phyloP scores from a whole-genome alignment of 2,113 vertebrate genomes.

The Tauraco erythrolophus region DNA sequence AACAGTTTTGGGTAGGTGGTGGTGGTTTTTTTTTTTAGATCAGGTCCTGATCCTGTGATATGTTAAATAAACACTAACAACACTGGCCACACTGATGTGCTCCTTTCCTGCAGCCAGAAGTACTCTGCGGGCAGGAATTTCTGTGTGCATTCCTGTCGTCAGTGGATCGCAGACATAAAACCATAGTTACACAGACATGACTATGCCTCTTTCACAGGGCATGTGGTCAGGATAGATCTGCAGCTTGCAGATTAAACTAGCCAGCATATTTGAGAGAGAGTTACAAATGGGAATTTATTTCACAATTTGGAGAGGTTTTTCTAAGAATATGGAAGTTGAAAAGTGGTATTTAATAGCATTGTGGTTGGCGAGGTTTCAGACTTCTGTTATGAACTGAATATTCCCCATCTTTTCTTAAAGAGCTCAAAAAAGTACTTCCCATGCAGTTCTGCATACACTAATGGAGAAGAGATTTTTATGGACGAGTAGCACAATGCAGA shows the following conservation, averaged over 20 bases:
- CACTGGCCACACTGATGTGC: neutral
- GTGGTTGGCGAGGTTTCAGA: neutral
- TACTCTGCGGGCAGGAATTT: neutral
- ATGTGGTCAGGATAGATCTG: neutral
- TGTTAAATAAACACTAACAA: neutral
- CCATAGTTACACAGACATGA: neutral
- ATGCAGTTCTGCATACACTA: neutral
- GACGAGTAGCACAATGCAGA: neutral
- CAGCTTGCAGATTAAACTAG: neutral
- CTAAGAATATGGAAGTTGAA: neutral
- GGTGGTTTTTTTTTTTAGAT: neutral
- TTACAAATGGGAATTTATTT: neutral
- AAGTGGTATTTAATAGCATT: neutral
- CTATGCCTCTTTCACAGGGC: neutral
- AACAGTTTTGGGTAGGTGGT: neutral
- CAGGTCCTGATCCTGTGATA: neutral
- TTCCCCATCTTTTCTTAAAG: neutral
- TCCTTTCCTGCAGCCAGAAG: neutral
- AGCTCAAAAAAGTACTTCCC: neutral
- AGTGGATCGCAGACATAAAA: neutral
- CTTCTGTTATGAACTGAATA: neutral
- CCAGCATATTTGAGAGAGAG: neutral
- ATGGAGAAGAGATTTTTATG: neutral
- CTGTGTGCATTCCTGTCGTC: neutral
- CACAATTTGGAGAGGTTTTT: neutral